Evolutionary conservation across 2,888 invertebrate genomes (phyloP), one percentile per base, ranked within the genome.

Genomic region (Perdita meconis): DNA sequence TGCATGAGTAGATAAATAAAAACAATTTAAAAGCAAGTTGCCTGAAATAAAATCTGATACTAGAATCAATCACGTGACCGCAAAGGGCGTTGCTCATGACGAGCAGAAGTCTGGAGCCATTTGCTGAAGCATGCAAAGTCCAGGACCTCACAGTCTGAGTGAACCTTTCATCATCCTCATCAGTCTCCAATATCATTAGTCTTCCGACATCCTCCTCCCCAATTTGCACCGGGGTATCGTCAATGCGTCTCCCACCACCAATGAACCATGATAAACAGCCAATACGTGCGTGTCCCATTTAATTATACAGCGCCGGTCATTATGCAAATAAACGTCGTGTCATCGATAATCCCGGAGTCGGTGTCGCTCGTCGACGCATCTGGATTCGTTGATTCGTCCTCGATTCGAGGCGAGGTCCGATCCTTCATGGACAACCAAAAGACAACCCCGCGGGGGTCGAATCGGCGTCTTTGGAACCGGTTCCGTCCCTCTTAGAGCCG

Each of bases 391-490:
- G 50, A 55, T 60, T 68, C 59, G 26, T 44, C 13, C 22, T 24
- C 34, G 65, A 57, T 47, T 42, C 44, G 63, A 30, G 36, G 6
- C 26, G 47, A 16, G 16, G 40, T 55, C 19, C 42, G 79, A 57
- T 64, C 56, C 22, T 64, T 53, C 53, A 12, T 16, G 40, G 44
- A 42, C 40, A 36, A 16, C 26, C 40, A 56, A 65, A 26, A 79
- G 68, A 61, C 56, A 64, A n/a, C 70, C 66, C 70, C 56, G 53
- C 22, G 65, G 66, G 73, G 71, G 59, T 73, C 74, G 79, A 63
- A 68, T 80, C 70, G 64, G 30, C 34, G 57, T 30, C 26, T 42
- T 24, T 12, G 57, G 66, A 82, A 82, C 80, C 82, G 79, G 75
- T 82, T 81, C 16, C n/a, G 19, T 5, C 16, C 42, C 40, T n/a